Conservation (phyloP, 2,113 vertebrate species). For the Phalacrocorax aristotelis region DNA sequence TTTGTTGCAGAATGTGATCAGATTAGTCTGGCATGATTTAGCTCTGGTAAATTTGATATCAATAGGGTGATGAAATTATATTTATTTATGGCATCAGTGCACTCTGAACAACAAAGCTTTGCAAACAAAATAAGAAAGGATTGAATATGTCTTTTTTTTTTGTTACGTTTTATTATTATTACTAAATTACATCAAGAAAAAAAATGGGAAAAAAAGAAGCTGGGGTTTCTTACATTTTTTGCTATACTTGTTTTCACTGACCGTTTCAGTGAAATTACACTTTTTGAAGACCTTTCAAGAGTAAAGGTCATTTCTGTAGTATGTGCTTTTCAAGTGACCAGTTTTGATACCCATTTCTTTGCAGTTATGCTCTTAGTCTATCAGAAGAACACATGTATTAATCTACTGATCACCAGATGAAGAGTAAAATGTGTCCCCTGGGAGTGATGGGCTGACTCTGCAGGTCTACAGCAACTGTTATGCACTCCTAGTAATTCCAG, state of each 20-base stretch:
- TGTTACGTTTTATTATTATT: not conserved
- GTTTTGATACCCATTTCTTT: not conserved
- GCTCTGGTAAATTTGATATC: not conserved
- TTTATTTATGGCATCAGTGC: not conserved
- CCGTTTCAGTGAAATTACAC: not conserved
- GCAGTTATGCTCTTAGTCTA: not conserved
- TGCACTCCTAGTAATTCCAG: not conserved
- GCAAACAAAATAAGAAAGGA: not conserved
- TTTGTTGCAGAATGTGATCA: not conserved
- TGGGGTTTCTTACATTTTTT: not conserved
- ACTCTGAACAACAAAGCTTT: not conserved
- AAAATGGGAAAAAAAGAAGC: not conserved
- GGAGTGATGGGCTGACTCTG: not conserved
- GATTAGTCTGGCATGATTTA: not conserved
- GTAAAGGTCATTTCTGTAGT: not conserved
- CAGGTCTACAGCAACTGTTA: not conserved
- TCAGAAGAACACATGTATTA: not conserved
- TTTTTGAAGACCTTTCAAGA: not conserved
- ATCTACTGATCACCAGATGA: not conserved
- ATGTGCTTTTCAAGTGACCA: not conserved
- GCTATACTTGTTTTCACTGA: not conserved
- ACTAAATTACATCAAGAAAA: not conserved
- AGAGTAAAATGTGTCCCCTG: not conserved
- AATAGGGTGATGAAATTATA: not conserved
- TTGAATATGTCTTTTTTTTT: not conserved